These are phyloP conservation scores for Elmis aenea DNA, from an alignment of 2,888 invertebrate species.

Conservation along the genomic window DNA sequence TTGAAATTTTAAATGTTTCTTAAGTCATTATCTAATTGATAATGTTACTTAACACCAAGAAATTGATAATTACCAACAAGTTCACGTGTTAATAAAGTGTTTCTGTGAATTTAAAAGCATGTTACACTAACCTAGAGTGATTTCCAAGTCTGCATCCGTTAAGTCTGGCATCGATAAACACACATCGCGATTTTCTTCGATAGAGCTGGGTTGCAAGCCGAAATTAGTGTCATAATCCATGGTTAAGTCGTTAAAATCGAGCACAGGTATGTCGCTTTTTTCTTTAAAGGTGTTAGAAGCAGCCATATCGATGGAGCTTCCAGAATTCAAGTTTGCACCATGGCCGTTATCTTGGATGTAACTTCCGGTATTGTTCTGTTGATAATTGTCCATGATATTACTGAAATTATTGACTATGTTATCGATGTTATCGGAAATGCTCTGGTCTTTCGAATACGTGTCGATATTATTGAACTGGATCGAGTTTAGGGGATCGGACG, in stretches of 20 bases:
- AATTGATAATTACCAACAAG: too few species aligned
- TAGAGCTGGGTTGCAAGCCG: constrained; percentile 9
- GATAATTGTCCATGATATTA: constrained; percentile 22
- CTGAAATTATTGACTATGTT: constrained; percentile 23
- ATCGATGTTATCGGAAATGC: constrained; percentile 18
- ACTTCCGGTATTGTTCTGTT: constrained; percentile 6
- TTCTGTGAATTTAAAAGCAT: background rate
- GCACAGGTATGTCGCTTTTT: constrained; percentile 8
- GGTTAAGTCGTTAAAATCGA: constrained; percentile 28
- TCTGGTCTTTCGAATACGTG: too few species aligned
- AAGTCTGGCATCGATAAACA: constrained; percentile 44
- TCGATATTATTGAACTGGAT: too few species aligned
- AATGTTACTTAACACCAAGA: too few species aligned
- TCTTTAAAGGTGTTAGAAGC: too few species aligned
- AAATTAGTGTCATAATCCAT: constrained; percentile 33
- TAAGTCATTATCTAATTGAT: too few species aligned
- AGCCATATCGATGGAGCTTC: too few species aligned
- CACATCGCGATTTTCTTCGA: constrained; percentile 27
- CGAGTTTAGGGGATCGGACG: too few species aligned
- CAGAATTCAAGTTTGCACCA: background rate
- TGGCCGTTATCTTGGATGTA: constrained; percentile 4
- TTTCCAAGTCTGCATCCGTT: constrained; percentile 36
- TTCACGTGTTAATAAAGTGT: too few species aligned
- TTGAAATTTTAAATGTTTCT: too few species aligned
- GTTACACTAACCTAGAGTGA: constrained; percentile 34